Base-by-base conservation (phyloP, 2,113 vertebrate species). In the Stigmatopora nigra region DNA sequence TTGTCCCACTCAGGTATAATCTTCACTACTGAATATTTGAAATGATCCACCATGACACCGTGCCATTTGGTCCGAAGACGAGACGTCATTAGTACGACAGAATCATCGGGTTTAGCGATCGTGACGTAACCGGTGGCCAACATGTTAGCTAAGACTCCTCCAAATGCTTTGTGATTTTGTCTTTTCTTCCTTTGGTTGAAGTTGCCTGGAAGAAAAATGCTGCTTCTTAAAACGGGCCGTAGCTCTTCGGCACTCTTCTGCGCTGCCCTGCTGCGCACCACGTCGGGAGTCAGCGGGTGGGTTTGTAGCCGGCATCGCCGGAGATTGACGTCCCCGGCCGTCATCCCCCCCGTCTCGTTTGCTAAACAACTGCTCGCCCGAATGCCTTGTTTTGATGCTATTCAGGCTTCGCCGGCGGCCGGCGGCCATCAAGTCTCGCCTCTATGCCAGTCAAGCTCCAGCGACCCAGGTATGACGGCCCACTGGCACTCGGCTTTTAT, bases 391-490 rank as follows among this genome's bases (percentile, higher is more conserved):
- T n/a, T 31, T 5, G 73, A 1, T 66, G 25, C 46, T n/a, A 92
- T 64, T 35, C 46, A 92, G 91, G 64, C 68, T 62, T 63, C 84
- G 68, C n/a, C 71, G 73, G 31, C 82, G 73, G 31, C 82, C 78
- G 47, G 73, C 77, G 57, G 68, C 72, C 0, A 74, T 75, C 7
- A 78, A 73, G 63, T 36, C 71, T 1, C 88, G 91, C 62, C 78
- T 80, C 0, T 91, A 91, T 46, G 85, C 81, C 1, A 88, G 79
- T 58, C 87, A 89, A 58, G 71, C 88, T 58, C 87, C 88, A 58
- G 71, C 88, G 1, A 84, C 89, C 5, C 71, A 91, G 91, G 91
- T 92, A 80, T 11, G 60, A 11, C n/a, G n/a, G n/a, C n/a, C n/a
- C n/a, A n/a, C 2, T 17, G 5, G 10, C 0, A n/a, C n/a, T n/a